Conservation (phyloP, 2,888 invertebrate genomes). For the Cephus pygmeus region DNA sequence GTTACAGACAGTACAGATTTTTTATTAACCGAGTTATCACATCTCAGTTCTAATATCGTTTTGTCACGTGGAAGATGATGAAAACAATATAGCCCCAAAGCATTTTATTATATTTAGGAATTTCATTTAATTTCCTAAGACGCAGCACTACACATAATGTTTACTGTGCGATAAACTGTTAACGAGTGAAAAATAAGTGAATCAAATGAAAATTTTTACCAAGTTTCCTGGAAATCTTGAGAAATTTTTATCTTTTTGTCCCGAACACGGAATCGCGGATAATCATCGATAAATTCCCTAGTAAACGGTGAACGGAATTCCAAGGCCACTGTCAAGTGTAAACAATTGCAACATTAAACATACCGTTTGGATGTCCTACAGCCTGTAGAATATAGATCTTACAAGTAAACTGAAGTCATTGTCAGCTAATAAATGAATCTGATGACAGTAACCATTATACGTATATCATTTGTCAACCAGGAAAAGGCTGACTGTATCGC, state of each 20-base stretch:
- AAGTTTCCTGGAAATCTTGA: neutral
- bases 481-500: too few species aligned
- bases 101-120: neutral
- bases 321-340: slow-evolving; percentile 6
- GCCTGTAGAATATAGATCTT: neutral
- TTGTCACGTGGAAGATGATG: too few species aligned
- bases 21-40: neutral
- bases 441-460: too few species aligned
- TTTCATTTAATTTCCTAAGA: neutral
- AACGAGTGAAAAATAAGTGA: too few species aligned
- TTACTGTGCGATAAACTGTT: neutral
- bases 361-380: neutral
- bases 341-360: neutral
- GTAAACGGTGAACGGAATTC: slow-evolving; percentile 6
- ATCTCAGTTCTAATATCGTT: neutral
- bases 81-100: neutral
- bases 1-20: neutral
- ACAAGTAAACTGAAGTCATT: neutral
- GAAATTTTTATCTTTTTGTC: neutral
- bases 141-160: neutral
- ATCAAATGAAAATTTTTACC: neutral
- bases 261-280: neutral
- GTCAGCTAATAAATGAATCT: too few species aligned
- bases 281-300: neutral
- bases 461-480: too few species aligned